phyloP scores from a whole-genome alignment of 2,888 invertebrate species.

The Hirtodrosophila alboralis region DNA sequence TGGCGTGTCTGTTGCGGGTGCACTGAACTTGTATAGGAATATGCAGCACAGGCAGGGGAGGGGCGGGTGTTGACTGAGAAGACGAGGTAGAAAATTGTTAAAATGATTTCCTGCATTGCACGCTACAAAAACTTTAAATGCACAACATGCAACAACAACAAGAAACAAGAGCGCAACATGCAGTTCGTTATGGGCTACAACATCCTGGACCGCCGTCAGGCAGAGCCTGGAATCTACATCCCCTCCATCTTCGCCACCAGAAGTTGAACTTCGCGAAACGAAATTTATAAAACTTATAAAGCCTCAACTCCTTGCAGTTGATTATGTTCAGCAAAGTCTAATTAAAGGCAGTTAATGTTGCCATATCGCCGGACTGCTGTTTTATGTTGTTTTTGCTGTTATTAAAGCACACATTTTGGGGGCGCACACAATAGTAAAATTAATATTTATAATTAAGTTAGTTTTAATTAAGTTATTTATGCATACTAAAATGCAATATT shows the following conservation, averaged over 20 bases:
- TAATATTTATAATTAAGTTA: slow-evolving; percentile 7
- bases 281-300: slow-evolving; percentile 44
- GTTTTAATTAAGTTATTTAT: neutral
- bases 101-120: slow-evolving; percentile 78
- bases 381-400: slow-evolving; percentile 7
- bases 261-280: slow-evolving; percentile 31
- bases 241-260: no score
- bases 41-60: neutral
- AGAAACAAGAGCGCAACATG: slow-evolving; percentile 26
- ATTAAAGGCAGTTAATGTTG: slow-evolving; percentile 70
- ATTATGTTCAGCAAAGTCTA: slow-evolving; percentile 68
- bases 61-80: neutral
- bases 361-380: slow-evolving; percentile 31
- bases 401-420: slow-evolving; percentile 35
- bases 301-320: slow-evolving; percentile 53
- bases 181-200: slow-evolving; percentile 63
- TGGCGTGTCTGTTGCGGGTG: slow-evolving; percentile 65
- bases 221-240: slow-evolving; percentile 2
- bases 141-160: slow-evolving; percentile 63
- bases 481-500: neutral
- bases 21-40: slow-evolving; percentile 66
- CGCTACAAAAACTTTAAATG: slow-evolving; percentile 74
- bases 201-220: slow-evolving; percentile 41
- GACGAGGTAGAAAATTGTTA: slow-evolving; percentile 68
- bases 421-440: neutral